A percentile compares a stretch with the other conserved stretches of the same genome.
These are phyloP conservation scores for Sminthurides aquaticus DNA, from an alignment of 2,888 invertebrate genomes.

Conservation along the genomic window DNA sequence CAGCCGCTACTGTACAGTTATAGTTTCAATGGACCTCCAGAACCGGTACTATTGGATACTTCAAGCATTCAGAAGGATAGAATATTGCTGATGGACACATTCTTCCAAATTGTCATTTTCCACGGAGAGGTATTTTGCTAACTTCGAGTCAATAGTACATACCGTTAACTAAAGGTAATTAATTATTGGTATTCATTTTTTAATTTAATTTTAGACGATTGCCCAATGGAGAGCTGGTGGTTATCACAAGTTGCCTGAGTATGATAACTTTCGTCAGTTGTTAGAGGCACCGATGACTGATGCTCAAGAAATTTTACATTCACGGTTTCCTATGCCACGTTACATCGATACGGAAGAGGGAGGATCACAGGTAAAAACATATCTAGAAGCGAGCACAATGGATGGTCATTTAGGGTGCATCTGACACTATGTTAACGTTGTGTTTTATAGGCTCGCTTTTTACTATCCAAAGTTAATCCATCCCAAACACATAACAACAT, in stretches of 20 bases:
- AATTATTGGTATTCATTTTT: no score
- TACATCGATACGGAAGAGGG: slow-evolving; percentile 99
- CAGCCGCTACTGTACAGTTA: slow-evolving; percentile 98
- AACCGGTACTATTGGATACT: slow-evolving; percentile 93
- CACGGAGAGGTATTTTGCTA: slow-evolving; percentile 86
- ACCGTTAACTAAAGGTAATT: neutral
- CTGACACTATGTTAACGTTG: slow-evolving; percentile 11
- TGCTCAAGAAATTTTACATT: slow-evolving; percentile 91
- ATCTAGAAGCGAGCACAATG: neutral
- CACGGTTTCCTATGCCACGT: slow-evolving; percentile 94
- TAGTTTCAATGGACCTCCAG: slow-evolving; percentile 93
- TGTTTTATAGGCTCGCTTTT: slow-evolving; percentile 73
- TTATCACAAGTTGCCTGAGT: slow-evolving; percentile 94
- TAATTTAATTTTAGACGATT: slow-evolving; percentile 78
- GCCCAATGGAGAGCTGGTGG: slow-evolving; percentile 92
- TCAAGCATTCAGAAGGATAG: slow-evolving; percentile 95
- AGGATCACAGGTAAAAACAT: slow-evolving; percentile 70
- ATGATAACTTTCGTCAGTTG: slow-evolving; percentile 93
- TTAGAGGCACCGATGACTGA: slow-evolving; percentile 94
- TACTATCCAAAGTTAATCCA: slow-evolving; percentile 98
- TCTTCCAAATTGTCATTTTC: slow-evolving; percentile 99
- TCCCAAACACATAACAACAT: slow-evolving; percentile 99
- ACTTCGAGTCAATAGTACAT: slow-evolving; percentile 7
- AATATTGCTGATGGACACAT: slow-evolving; percentile 98
- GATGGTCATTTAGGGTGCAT: neutral